Evolutionary conservation across 2,888 invertebrate genomes (phyloP), one percentile per base, ranked within the genome.

Genomic region (Elmis aenea): DNA sequence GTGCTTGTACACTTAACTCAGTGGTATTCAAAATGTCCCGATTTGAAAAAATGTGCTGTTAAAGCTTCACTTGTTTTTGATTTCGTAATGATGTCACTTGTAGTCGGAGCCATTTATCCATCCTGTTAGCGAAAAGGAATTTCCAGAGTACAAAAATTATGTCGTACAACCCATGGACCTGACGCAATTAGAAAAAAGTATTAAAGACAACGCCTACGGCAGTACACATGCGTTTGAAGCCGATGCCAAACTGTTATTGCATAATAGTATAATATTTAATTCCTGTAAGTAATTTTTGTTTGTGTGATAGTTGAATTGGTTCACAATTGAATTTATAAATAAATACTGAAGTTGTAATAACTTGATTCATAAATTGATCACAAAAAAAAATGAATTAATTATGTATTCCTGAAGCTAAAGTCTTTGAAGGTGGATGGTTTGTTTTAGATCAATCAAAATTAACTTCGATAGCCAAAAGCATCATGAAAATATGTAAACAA

Each of bases 231-330:
- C 89, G 2, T 93, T 95, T 67, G 72, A 88, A 35, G 83, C 87
- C 1, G 95, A 95, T 66, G 81, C 84, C 5, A 90, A 90, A 64
- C 95, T 94, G 94, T 86, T 96, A 57, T 74, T 89, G 31, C 95
- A 95, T 65, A 94, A 95, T 67, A 88, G 90, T 58, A 83, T 88
- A 40, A 83, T 93, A 45, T 93, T 86, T 62, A 92, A 91, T 71
- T 84, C 89, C 57, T 76, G 92, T 88, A 75, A 76, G 81, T 73
- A 29, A 13, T 12, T 15, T 16, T 15, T 33, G 5, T 14, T n/a
- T n/a, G n/a, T n/a, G n/a, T n/a, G n/a, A n/a, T n/a, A n/a, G n/a
- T n/a, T n/a, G n/a, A n/a, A n/a, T n/a, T n/a, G n/a, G n/a, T n/a
- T n/a, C n/a, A n/a, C n/a, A n/a, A n/a, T n/a, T n/a, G n/a, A n/a